A percentile compares a stretch with the other conserved stretches of the same genome.
These are phyloP conservation scores for Nematolebias whitei DNA, from an alignment of 2,113 vertebrate species.

Conservation along the genomic window DNA sequence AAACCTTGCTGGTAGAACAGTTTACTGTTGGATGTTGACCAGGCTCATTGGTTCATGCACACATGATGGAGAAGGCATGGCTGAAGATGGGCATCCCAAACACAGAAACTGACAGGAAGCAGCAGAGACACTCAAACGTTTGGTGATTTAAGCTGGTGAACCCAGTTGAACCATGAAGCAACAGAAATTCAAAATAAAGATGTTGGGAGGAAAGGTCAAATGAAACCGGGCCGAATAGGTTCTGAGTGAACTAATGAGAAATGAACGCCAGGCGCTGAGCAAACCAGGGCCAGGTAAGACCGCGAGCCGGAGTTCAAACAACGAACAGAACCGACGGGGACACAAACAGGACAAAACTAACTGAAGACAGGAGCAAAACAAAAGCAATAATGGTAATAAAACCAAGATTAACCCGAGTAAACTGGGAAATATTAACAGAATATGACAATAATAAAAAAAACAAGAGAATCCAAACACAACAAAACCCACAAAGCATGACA, in stretches of 20 bases:
- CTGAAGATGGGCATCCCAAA: too few species aligned
- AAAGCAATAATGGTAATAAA: not conserved
- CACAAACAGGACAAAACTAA: not conserved
- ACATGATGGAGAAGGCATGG: too few species aligned
- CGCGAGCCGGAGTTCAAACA: not conserved
- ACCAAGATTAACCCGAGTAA: not conserved
- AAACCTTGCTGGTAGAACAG: too few species aligned
- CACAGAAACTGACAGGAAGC: too few species aligned
- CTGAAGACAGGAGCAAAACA: not conserved
- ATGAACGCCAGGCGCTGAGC: not conserved
- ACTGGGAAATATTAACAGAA: not conserved
- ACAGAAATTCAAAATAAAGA: not conserved
- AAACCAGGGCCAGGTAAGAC: not conserved
- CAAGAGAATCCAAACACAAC: not conserved
- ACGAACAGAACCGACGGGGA: not conserved
- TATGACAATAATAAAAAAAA: not conserved
- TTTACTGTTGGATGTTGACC: too few species aligned
- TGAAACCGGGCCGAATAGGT: not conserved
- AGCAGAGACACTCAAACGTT: too few species aligned
- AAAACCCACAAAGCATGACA: conserved; percentile 3
- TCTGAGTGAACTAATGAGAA: not conserved
- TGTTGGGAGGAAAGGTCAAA: too few species aligned
- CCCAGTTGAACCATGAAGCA: not conserved
- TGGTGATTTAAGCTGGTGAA: too few species aligned
- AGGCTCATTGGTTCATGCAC: too few species aligned